Evolutionary conservation across 1,140 invertebrate species (phyloP), one percentile per base, ranked within the genome.

Genomic region (Eriosoma lanigerum): DNA sequence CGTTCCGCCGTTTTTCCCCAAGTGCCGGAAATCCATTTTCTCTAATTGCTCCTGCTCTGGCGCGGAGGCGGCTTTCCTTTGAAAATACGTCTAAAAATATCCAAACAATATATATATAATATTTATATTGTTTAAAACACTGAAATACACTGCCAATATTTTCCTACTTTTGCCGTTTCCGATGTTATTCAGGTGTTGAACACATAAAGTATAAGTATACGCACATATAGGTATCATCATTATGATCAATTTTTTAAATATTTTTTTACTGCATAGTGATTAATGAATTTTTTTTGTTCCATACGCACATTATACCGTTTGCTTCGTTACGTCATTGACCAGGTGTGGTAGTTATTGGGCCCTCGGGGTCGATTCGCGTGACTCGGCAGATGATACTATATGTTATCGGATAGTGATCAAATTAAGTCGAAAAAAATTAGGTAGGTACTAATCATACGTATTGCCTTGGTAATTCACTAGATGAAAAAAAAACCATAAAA

Each of bases 21-120:
- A 78, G 75, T 78, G 75, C 75, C 75, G 75, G 75, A 78, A 62
- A 78, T 78, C 75, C 75, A 78, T 78, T 78, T 78, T 78, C 75
- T 78, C 75, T 78, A 78, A 78, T 78, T 78, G 75, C 75, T 78
- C n/a, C 15, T n/a, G 56, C 75, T 62, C 54, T n/a, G n/a, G 32
- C 32, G 3, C 32, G 4, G 17, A 12, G 5, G 32, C 29, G n/a
- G 17, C 52, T n/a, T 56, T 48, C 56, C 48, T 78, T 78, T 78
- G 75, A 78, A 78, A 76, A 78, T 29, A 29, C 38, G 24, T 58
- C 13, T 56, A 46, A 1, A 78, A 56, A 78, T 46, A 60, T 48
- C 44, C 75, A 78, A 78, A 78, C 68, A 52, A 72, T 72, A 72
- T 72, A 48, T 10, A 26, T 24, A 24, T 58, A 58, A 13, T 58